Base-by-base conservation (phyloP, 2,888 invertebrate genomes). In the Punctoribates punctum region DNA sequence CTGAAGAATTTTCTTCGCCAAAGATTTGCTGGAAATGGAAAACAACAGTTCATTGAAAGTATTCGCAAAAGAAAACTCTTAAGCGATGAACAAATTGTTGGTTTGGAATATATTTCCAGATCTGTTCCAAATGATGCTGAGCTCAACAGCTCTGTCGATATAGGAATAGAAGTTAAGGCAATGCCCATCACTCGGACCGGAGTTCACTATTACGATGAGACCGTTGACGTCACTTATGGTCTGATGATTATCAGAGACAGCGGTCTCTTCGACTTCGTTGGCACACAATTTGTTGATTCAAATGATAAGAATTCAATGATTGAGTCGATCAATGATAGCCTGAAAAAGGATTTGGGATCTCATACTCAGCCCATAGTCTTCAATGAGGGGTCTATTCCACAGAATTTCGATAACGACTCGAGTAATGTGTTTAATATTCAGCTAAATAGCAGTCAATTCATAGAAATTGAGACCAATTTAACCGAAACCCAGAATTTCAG, bases 1-100 rank as follows among this genome's bases (percentile, higher is more conserved):
- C 77, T 85, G 92, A 92, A 83, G n/a, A 65, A 65, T 25, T 34
- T 65, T 65, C 34, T 65, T 25, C 17, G 34, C 34, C 65, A 65
- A 65, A 23, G 5, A 34, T 65, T 65, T 65, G 65, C 65, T 25
- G 65, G 65, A 34, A 65, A 65, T 38, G 65, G 27, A 29, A 65
- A 34, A 65, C 65, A 65, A 65, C 65, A 65, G 38, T 65, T 65
- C 34, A 29, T 65, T 38, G 65, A 65, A 34, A 34, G 27, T 6
- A 1, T 65, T 20, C 25, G 15, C 6, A 65, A 65, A 27, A 15
- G 4, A 65, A 27, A 27, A 34, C 65, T 65, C 13, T 13, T 65
- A 15, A 65, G 65, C 20, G n/a, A 17, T 65, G 65, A 65, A 15
- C 27, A 25, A 23, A 23, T 57, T 11, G 9, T 25, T 57, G 25